Evolutionary conservation across 2,888 invertebrate species (phyloP).

Genomic region (Patella caerulea): DNA sequence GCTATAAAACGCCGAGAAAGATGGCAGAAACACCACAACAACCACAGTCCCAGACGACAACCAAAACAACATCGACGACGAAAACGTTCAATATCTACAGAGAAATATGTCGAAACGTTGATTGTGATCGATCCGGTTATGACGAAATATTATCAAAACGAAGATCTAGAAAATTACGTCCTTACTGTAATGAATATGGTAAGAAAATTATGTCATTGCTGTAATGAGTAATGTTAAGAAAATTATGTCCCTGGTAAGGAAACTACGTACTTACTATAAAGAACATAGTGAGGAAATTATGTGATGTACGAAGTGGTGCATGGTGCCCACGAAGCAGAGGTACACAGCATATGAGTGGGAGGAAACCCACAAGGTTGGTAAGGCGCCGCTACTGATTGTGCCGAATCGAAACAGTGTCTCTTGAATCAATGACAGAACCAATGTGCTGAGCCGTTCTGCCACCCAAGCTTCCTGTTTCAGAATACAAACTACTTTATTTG

Average conservation of each 20-base stretch:
- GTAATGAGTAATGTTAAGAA: background rate
- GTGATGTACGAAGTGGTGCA: too few relatives aligned
- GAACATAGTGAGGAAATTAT: background rate
- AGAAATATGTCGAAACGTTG: slow-evolving; percentile 82
- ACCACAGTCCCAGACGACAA: slow-evolving; percentile 18
- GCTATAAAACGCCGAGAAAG: slow-evolving; percentile 42
- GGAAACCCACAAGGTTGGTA: too few relatives aligned
- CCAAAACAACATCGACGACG: slow-evolving; percentile 34
- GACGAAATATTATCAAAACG: slow-evolving; percentile 86
- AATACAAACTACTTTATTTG: too few relatives aligned
- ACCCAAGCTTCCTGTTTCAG: too few relatives aligned
- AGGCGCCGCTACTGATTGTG: too few relatives aligned
- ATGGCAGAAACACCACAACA: slow-evolving; percentile 50
- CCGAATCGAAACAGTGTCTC: too few relatives aligned
- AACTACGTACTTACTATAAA: background rate
- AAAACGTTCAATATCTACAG: slow-evolving; percentile 69
- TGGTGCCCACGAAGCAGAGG: too few relatives aligned
- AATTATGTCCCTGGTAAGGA: background rate
- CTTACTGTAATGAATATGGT: slow-evolving; percentile 95
- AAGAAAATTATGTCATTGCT: slow-evolving; percentile 54
- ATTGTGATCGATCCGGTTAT: slow-evolving; percentile 90
- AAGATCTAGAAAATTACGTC: slow-evolving; percentile 87
- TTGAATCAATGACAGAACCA: too few relatives aligned
- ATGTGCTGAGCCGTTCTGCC: too few relatives aligned
- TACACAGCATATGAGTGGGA: too few relatives aligned